Base-by-base conservation (phyloP, 1,140 invertebrate species). In the Heliothis virescens region DNA sequence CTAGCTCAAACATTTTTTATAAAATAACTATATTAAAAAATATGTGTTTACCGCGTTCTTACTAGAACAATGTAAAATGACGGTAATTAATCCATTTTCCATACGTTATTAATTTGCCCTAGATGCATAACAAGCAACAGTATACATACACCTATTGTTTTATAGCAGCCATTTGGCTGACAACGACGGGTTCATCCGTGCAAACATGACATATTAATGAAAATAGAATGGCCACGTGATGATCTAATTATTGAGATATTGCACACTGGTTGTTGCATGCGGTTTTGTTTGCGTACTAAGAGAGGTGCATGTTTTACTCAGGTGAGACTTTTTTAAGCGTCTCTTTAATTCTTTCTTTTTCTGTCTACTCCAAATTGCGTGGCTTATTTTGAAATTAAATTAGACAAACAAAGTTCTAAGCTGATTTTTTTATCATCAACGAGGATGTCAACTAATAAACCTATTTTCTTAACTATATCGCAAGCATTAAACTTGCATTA, bases 201-300 rank as follows among this genome's bases (percentile, higher is more conserved):
- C 80, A 69, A 81, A 80, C 77, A 80, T 82, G 76, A 81, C 82
- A 84, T 50, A 65, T 26, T 41, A 62, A 81, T 86, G 71, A 85
- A 86, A 86, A 89, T 87, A 84, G 81, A 81, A 73, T 72, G 62
- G 10, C 21, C 79, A 52, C 77, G 72, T 74, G 81, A 55, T 83
- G 84, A 79, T 78, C 79, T 77, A 82, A 87, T 85, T 87, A 83
- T 85, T 83, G 71, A 72, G 81, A 86, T 85, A 82, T 81, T 79
- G 80, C 79, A n/a, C n/a, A 63, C 62, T 65, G 34, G 34, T 41
- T 41, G 34, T 1, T 41, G 34, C 34, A 41, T 1, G 34, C 34
- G 34, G 34, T 5, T 41, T 41, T 9, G 34, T 41, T 41, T 41
- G 34, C 9, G 34, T 41, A 7, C 34, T 7, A 4, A 41, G 34